Percentiles rank a stretch among this genome's conserved stretches.
Conservation (phyloP, 37 sponge, comb jelly and placozoan species). For the Lycopodina hypogea region DNA sequence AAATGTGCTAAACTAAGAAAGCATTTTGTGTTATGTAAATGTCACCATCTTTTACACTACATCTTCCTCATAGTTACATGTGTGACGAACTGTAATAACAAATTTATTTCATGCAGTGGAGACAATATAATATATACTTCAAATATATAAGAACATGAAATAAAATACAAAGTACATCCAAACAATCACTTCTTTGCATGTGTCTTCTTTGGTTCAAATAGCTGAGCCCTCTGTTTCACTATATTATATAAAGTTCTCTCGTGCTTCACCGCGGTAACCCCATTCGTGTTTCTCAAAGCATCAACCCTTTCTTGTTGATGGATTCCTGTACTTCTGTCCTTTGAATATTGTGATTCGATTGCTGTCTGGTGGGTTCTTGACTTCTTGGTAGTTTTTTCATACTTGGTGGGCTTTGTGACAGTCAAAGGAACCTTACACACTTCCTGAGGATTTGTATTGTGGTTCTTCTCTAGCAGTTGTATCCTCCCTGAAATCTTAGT, state of each 20-base stretch:
- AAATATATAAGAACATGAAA: too few species aligned
- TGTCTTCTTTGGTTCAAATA: constrained; percentile 22
- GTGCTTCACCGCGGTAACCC: not conserved
- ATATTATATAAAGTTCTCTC: not conserved
- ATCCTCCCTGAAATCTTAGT: not conserved
- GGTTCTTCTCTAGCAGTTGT: not conserved
- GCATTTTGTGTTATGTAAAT: too few species aligned
- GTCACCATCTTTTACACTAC: too few species aligned
- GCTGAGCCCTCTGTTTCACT: constrained; percentile 21
- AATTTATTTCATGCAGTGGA: too few species aligned
- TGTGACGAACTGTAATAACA: too few species aligned
- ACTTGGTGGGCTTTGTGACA: not conserved
- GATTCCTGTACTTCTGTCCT: not conserved
- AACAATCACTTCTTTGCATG: too few species aligned
- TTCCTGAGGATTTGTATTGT: not conserved
- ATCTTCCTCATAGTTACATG: too few species aligned
- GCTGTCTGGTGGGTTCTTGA: not conserved
- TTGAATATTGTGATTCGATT: not conserved
- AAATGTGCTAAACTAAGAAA: too few species aligned
- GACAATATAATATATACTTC: too few species aligned
- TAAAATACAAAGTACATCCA: too few species aligned
- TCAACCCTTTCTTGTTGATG: too few species aligned
- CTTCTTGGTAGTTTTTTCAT: not conserved
- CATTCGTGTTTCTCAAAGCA: too few species aligned
- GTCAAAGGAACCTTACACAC: not conserved